These are phyloP conservation scores for Potamilus streckersoni DNA, from an alignment of 1,140 invertebrate species.

Conservation along the genomic window DNA sequence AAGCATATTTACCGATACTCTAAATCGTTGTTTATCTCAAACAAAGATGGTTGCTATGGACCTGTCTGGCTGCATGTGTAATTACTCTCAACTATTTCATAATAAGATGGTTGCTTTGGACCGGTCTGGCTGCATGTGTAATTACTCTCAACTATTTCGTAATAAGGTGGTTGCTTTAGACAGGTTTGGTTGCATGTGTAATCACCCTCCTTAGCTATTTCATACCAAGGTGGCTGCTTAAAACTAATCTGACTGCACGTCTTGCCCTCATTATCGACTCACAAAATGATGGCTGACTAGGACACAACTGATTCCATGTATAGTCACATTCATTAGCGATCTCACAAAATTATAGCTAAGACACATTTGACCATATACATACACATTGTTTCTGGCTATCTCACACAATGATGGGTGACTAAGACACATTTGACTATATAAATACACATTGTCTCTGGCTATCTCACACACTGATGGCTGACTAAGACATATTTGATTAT, in stretches of 20 bases:
- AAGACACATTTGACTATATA: too few species aligned
- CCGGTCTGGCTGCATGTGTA: too few species aligned
- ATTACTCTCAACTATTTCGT: constrained; percentile 85
- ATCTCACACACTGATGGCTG: constrained; percentile 92
- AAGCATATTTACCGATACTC: too few species aligned
- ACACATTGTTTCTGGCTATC: constrained; percentile 81
- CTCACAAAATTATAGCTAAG: constrained; percentile 61
- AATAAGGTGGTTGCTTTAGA: constrained; percentile 86
- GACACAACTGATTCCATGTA: too few species aligned
- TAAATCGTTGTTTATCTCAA: constrained; percentile 78
- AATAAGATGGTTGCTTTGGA: too few species aligned
- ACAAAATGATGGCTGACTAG: too few species aligned
- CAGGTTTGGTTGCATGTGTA: constrained; percentile 76
- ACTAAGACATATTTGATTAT: constrained; percentile 81
- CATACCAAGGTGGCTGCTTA: too few species aligned
- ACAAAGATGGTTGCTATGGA: constrained; percentile 86
- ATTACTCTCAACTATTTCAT: too few species aligned
- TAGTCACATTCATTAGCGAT: constrained; percentile 80
- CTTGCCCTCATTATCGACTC: constrained; percentile 76
- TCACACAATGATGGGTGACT: constrained; percentile 58
- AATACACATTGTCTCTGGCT: constrained; percentile 77
- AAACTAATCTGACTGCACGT: too few species aligned
- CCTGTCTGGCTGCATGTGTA: constrained; percentile 76
- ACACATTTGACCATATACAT: too few species aligned
- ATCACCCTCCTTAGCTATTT: too few species aligned